Percentiles rank a stretch among this genome's conserved stretches.
Conservation (phyloP, 2,888 invertebrate genomes). For the Amiota communis region DNA sequence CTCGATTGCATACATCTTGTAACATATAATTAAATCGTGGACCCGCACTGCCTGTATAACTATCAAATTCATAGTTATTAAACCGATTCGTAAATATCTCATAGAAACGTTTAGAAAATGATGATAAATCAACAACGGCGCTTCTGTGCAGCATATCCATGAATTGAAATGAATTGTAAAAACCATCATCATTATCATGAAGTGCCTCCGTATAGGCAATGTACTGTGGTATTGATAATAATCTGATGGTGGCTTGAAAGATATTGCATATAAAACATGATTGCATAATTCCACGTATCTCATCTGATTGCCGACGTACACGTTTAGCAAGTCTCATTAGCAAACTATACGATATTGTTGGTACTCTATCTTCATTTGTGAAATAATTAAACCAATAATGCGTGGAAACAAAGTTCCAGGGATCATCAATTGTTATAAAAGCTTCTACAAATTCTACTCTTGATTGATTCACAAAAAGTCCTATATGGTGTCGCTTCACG, state of each 20-base stretch:
- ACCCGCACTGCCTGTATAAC: not conserved
- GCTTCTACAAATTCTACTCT: not conserved
- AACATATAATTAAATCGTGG: not conserved
- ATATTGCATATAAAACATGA: no score
- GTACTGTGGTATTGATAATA: not conserved
- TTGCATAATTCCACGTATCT: no score
- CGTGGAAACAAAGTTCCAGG: not conserved
- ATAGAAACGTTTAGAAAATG: constrained; percentile 1
- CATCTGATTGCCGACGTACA: not conserved
- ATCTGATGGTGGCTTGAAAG: no score
- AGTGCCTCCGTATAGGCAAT: not conserved
- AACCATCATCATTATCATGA: not conserved
- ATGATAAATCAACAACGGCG: not conserved
- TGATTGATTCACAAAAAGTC: not conserved
- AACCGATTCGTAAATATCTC: not conserved
- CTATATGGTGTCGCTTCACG: not conserved
- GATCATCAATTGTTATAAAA: not conserved
- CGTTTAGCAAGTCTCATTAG: not conserved
- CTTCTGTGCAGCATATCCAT: not conserved
- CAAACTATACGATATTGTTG: not conserved
- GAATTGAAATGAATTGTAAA: not conserved
- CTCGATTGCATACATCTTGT: not conserved
- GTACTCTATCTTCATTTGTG: not conserved
- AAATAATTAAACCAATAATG: not conserved
- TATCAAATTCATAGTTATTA: not conserved